Conservation (phyloP, 2,888 invertebrate genomes). For the Leptinotarsa peninsularis region DNA sequence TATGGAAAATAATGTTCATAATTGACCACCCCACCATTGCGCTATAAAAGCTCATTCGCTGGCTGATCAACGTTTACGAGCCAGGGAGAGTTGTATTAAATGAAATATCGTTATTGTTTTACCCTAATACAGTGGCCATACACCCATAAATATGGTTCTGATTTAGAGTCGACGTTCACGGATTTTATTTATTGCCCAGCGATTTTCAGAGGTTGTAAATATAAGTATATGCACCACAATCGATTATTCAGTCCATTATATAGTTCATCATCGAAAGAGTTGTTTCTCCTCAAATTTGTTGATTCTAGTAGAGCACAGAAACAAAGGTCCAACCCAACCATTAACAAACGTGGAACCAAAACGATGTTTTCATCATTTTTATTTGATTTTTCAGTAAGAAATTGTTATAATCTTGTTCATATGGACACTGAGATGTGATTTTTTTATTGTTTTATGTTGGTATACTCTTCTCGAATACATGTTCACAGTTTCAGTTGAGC, state of each 20-base stretch:
- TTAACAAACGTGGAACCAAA: too few relatives aligned
- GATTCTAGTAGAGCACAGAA: too few relatives aligned
- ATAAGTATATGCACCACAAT: slow-evolving; percentile 41
- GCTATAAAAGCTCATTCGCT: background rate
- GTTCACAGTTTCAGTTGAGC: too few relatives aligned
- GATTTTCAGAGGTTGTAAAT: slow-evolving; percentile 62
- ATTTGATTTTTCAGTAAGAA: too few relatives aligned
- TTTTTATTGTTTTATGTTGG: too few relatives aligned
- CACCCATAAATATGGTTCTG: slow-evolving; percentile 62
- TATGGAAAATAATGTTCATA: too few relatives aligned
- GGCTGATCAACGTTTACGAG: slow-evolving; percentile 16
- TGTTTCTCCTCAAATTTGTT: background rate
- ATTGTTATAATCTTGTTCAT: too few relatives aligned
- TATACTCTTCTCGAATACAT: too few relatives aligned
- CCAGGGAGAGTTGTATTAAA: slow-evolving; percentile 26
- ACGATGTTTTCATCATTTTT: too few relatives aligned
- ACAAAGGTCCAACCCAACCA: too few relatives aligned
- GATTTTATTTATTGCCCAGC: slow-evolving; percentile 57
- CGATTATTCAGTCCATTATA: background rate
- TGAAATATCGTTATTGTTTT: slow-evolving; percentile 54
- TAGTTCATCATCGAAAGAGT: background rate
- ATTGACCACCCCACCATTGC: background rate
- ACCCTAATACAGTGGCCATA: slow-evolving; percentile 57
- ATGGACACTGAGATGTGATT: too few relatives aligned
- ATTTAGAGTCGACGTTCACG: slow-evolving; percentile 64